Base-by-base conservation (phyloP, 2,797 vertebrate genomes). In the Anguilla pacifica region DNA sequence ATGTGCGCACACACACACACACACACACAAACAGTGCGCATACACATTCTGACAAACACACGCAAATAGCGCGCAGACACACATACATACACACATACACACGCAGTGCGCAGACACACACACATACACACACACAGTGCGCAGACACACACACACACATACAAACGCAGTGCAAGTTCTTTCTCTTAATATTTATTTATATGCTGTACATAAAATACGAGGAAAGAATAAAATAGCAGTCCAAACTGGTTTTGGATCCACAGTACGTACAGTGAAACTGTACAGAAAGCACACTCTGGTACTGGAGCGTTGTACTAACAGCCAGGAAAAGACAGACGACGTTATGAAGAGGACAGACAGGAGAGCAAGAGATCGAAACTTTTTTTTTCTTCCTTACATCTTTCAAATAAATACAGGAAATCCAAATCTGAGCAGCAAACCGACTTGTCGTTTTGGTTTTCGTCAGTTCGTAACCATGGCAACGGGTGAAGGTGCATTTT, bases 201-300 rank as follows among this genome's bases (percentile, higher is more conserved):
- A 96, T 95, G 94, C 94, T 95, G 94, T 95, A 95, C 94, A 96
- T 6, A 94, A 95, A 94, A 95, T 93, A 93, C 94, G 93, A 93
- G 92, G 90, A 89, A 89, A 92, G 92, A 94, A 94, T 64, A 92
- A 95, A 94, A 94, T 92, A 93, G 93, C 96, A 96, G 97, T 97
- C 96, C 96, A 95, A 35, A 92, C 94, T 95, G 90, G 94, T 94
- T 97, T 97, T 97, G 97, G 91, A 97, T 96, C 91, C 93, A 95
- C 95, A 94, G 94, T 94, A 96, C 95, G 96, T 97, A 97, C 96
- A 95, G 94, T 91, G 95, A 95, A 94, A 94, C 95, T 93, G 95
- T 94, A 95, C 95, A 95, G 93, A 92, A 96, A 96, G 94, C 95
- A 96, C 95, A 96, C 95, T 92, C 94, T 95, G 95, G 94, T 95